Evolutionary conservation across 2,888 invertebrate genomes (phyloP).

Genomic region (Tachystola acroxantha): DNA sequence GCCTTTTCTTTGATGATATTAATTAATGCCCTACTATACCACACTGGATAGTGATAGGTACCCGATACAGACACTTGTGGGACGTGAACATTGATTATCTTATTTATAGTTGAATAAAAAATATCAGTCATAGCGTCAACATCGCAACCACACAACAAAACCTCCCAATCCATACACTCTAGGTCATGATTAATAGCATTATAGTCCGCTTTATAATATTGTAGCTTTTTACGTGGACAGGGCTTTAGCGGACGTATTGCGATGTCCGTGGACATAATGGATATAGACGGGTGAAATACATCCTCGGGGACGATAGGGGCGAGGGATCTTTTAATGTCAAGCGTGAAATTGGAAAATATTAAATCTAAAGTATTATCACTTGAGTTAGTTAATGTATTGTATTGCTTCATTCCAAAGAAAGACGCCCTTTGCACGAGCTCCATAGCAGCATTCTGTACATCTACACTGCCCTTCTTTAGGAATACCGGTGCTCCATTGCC

Average conservation of each 20-base stretch:
- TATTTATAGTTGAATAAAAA: neutral
- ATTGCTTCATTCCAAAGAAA: neutral
- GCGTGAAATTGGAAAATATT: too few species aligned
- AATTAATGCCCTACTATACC: constrained; percentile 9
- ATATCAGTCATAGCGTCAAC: neutral
- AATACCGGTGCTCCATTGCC: too few species aligned
- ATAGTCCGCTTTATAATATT: constrained; percentile 3
- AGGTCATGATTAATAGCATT: neutral
- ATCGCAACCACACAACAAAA: neutral
- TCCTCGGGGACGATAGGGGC: neutral
- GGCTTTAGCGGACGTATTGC: neutral
- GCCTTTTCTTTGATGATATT: constrained; percentile 11
- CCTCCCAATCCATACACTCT: neutral
- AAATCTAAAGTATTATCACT: neutral
- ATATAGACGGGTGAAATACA: neutral
- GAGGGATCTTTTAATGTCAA: neutral
- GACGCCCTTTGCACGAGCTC: too few species aligned
- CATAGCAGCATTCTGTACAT: neutral
- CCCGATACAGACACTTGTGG: neutral
- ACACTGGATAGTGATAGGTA: constrained; percentile 5
- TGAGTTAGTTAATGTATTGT: neutral
- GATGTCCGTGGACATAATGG: neutral
- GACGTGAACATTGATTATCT: neutral
- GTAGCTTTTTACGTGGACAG: neutral
- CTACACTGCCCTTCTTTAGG: too few species aligned